These are phyloP conservation scores for Sinocyclocheilus anshuiensis DNA, from an alignment of 2,113 vertebrate genomes.

Conservation along the genomic window DNA sequence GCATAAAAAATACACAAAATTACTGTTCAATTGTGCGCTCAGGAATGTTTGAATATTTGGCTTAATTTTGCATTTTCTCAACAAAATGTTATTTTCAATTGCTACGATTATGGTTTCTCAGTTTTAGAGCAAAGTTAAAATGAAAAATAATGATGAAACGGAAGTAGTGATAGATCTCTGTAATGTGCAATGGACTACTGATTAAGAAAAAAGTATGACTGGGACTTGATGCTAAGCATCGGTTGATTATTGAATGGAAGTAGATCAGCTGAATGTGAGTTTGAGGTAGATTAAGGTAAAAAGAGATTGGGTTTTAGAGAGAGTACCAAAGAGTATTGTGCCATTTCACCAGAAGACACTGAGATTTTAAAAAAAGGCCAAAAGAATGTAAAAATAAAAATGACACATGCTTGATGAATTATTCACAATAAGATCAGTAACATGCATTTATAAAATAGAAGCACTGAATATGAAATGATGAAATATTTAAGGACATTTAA, in stretches of 20 bases:
- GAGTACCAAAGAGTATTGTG: background rate
- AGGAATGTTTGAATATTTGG: no score
- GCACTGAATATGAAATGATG: background rate
- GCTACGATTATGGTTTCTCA: no score
- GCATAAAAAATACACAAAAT: background rate
- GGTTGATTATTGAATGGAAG: background rate
- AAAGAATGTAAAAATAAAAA: background rate
- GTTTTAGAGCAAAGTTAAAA: background rate
- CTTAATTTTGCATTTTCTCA: background rate
- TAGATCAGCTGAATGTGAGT: background rate
- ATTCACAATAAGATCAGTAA: background rate
- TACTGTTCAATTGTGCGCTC: no score
- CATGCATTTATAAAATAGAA: background rate
- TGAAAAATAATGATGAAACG: background rate
- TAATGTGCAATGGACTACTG: background rate
- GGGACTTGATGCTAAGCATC: background rate
- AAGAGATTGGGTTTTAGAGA: background rate
- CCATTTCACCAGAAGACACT: background rate
- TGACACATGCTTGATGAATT: background rate
- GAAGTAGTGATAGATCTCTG: background rate
- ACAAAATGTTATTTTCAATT: no score
- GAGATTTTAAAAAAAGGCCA: background rate
- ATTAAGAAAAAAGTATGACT: background rate
- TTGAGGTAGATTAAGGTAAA: background rate
- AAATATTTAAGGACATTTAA: background rate